A percentile compares a stretch with the other conserved stretches of the same genome.
Conservation (phyloP, 2,888 invertebrate species). For the Drosophila hamatofila region DNA sequence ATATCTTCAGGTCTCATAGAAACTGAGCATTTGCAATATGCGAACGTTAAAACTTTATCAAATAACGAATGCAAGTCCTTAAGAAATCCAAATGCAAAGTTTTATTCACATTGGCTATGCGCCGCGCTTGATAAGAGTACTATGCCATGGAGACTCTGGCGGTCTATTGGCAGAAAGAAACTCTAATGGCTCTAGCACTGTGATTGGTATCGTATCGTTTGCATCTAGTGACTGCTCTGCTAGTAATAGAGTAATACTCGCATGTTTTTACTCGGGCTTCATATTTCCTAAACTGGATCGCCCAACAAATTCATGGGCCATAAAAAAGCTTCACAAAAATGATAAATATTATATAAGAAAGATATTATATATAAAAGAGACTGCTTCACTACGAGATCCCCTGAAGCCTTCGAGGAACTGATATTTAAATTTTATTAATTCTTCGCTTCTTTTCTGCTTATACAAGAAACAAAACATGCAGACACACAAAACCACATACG, state of each 20-base stretch:
- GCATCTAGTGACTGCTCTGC: too few species aligned
- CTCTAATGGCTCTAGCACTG: neutral
- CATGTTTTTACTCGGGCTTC: slow-evolving; percentile 4
- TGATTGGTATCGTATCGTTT: slow-evolving; percentile 24
- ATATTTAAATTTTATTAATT: too few species aligned
- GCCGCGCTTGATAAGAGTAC: neutral
- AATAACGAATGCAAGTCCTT: neutral
- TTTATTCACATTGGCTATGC: neutral
- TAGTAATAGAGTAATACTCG: too few species aligned
- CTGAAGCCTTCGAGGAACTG: too few species aligned
- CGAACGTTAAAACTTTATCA: neutral
- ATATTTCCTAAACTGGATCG: neutral
- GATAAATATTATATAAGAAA: neutral
- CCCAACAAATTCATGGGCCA: neutral
- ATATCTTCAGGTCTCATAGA: neutral
- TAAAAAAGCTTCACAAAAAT: too few species aligned
- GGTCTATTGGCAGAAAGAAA: slow-evolving; percentile 10
- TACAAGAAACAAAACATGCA: too few species aligned
- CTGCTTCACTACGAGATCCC: too few species aligned
- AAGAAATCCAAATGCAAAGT: neutral
- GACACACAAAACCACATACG: too few species aligned
- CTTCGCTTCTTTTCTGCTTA: too few species aligned
- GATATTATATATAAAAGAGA: too few species aligned
- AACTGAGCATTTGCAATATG: neutral
- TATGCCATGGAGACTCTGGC: slow-evolving; percentile 2